Conservation (phyloP, 2,113 vertebrate genomes). For the Noctilio leporinus region DNA sequence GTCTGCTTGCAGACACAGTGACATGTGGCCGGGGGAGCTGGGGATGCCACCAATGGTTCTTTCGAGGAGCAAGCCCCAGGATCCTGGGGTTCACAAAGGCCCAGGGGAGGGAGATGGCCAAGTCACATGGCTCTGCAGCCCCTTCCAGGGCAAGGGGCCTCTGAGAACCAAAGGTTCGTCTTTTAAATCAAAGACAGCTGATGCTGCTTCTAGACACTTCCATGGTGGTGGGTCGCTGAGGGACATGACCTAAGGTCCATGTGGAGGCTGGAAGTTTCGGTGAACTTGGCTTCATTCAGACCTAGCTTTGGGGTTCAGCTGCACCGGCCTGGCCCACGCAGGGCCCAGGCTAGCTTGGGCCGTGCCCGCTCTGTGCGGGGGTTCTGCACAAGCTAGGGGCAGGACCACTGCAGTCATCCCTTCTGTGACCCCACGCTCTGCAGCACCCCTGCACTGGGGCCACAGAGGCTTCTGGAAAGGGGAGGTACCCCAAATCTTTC, state of each 20-base stretch:
- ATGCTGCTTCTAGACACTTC: background rate
- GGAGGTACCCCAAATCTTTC: background rate
- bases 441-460: background rate
- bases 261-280: background rate
- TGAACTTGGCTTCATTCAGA: background rate
- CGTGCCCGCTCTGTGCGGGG: accelerated
- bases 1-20: background rate
- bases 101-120: no score
- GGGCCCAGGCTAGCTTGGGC: background rate
- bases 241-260: background rate
- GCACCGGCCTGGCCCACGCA: background rate
- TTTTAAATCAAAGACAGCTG: background rate
- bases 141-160: background rate
- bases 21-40: background rate
- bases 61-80: background rate
- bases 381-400: background rate
- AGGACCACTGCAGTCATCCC: no score
- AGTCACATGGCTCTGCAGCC: background rate
- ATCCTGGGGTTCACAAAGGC: background rate
- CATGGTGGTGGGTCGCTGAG: background rate
- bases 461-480: background rate
- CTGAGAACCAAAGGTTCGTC: no score
- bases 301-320: background rate
- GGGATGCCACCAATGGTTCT: background rate
- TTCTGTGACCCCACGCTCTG: background rate